Evolutionary conservation across 2,888 invertebrate genomes (phyloP).

Genomic region (Synanthedon myopaeformis): DNA sequence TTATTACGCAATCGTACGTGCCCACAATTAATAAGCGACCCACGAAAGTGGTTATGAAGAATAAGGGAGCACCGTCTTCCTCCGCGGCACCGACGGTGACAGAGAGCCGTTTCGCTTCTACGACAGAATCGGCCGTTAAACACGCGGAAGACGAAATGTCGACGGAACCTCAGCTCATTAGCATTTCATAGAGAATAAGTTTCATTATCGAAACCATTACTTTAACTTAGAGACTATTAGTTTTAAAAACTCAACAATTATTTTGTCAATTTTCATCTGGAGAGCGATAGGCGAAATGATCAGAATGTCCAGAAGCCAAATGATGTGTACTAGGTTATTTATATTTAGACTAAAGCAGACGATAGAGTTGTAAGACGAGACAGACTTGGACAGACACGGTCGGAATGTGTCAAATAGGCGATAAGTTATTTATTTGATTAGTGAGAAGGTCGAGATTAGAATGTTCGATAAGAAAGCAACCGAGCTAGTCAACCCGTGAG

Average conservation of each 20-base stretch:
- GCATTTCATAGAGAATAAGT: slow-evolving; percentile 61
- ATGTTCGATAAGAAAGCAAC: slow-evolving; percentile 56
- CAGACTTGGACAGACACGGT: slow-evolving; percentile 2
- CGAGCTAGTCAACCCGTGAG: slow-evolving; percentile 63
- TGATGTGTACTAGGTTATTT: background rate
- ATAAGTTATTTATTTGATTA: slow-evolving; percentile 66
- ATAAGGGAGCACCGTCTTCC: too few species aligned
- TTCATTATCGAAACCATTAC: slow-evolving; percentile 61
- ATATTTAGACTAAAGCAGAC: background rate
- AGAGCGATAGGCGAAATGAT: slow-evolving; percentile 6
- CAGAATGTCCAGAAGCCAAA: too few species aligned
- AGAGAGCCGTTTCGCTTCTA: slow-evolving; percentile 10
- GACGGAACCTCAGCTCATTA: slow-evolving; percentile 51
- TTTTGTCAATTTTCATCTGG: slow-evolving; percentile 34
- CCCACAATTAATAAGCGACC: slow-evolving; percentile 48
- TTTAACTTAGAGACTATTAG: slow-evolving; percentile 62
- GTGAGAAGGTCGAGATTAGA: slow-evolving; percentile 46
- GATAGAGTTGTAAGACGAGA: background rate
- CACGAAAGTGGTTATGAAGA: slow-evolving; percentile 50
- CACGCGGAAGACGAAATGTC: slow-evolving; percentile 9
- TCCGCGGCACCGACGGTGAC: slow-evolving; percentile 17
- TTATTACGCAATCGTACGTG: slow-evolving; percentile 51
- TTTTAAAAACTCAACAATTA: slow-evolving; percentile 27
- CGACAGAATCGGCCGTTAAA: background rate
- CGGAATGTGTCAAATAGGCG: slow-evolving; percentile 42